A percentile compares a stretch with the other conserved stretches of the same genome.
Evolutionary conservation across 2,113 vertebrate species (phyloP).

Genomic region (Sorex fumeus): DNA sequence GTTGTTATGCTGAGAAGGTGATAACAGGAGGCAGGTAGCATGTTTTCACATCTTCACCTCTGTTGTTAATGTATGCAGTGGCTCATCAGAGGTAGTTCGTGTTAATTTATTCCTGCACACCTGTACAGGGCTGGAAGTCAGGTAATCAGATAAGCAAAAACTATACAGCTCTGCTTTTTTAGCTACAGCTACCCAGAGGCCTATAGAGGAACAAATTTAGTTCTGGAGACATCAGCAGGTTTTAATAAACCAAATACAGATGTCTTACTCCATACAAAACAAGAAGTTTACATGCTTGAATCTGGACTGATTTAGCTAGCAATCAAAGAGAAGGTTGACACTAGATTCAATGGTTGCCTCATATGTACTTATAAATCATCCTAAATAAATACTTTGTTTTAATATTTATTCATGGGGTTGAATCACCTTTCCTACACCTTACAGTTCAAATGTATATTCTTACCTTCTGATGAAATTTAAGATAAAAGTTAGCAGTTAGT

Average conservation of each 20-base stretch:
- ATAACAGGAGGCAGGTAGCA: constrained; percentile 89
- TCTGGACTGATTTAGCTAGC: constrained; percentile 88
- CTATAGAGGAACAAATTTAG: constrained; percentile 84
- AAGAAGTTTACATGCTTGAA: constrained; percentile 89
- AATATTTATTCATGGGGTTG: constrained; percentile 81
- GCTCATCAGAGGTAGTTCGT: constrained; percentile 92
- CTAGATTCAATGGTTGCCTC: constrained; percentile 83
- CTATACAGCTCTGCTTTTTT: constrained; percentile 83
- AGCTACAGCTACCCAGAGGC: constrained; percentile 86
- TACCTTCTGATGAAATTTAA: constrained; percentile 76
- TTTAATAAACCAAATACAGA: constrained; percentile 90
- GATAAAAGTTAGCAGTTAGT: constrained; percentile 75
- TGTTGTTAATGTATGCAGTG: constrained; percentile 95
- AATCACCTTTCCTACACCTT: constrained; percentile 77
- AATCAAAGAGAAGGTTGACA: constrained; percentile 87
- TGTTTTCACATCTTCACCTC: constrained; percentile 90
- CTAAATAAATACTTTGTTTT: constrained; percentile 86
- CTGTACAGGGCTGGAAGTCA: constrained; percentile 90
- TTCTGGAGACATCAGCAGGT: constrained; percentile 89
- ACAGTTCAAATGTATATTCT: constrained; percentile 60
- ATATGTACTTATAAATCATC: constrained; percentile 89
- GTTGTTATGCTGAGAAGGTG: constrained; percentile 89
- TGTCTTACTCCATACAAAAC: constrained; percentile 87
- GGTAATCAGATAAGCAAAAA: constrained; percentile 89
- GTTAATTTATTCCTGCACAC: constrained; percentile 95